Evolutionary conservation across 1,140 invertebrate genomes (phyloP).

Genomic region (Drosophila melanica): DNA sequence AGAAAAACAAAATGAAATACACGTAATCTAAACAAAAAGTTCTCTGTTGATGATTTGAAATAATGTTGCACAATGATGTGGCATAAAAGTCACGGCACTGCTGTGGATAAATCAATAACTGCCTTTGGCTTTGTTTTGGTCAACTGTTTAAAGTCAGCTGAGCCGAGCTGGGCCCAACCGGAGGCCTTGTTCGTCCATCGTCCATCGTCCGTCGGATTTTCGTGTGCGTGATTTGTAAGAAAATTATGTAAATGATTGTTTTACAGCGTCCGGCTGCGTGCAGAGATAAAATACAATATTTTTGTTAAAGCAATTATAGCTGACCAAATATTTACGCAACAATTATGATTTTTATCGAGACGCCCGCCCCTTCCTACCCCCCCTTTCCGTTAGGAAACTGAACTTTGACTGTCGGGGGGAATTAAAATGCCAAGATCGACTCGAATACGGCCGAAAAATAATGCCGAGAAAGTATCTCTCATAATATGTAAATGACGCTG

Average conservation of each 20-base stretch:
- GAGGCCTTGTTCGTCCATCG: slow-evolving; percentile 12
- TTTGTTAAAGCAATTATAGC: slow-evolving; percentile 74
- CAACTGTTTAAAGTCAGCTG: slow-evolving; percentile 7
- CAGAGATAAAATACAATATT: slow-evolving; percentile 49
- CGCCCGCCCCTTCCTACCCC: no score
- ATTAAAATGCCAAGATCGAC: slow-evolving; percentile 27
- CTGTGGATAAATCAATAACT: slow-evolving; percentile 70
- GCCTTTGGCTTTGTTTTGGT: slow-evolving; percentile 34
- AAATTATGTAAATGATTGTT: slow-evolving; percentile 80
- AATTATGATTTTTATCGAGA: slow-evolving; percentile 77
- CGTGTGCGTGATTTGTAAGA: slow-evolving; percentile 69
- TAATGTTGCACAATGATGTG: slow-evolving; percentile 71
- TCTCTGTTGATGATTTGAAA: slow-evolving; percentile 69
- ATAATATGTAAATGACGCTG: slow-evolving; percentile 26
- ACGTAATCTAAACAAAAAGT: slow-evolving; percentile 39
- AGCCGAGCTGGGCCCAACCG: slow-evolving; percentile 15
- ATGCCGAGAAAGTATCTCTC: slow-evolving; percentile 25
- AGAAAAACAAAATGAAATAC: slow-evolving; percentile 13
- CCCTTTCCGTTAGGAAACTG: neutral
- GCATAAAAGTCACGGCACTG: slow-evolving; percentile 49
- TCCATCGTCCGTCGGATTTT: neutral
- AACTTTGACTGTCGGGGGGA: slow-evolving; percentile 16
- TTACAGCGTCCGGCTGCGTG: slow-evolving; percentile 48
- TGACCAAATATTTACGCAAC: slow-evolving; percentile 80
- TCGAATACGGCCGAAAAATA: neutral